Evolutionary conservation across 2,797 vertebrate genomes (phyloP), one percentile per base, ranked within the genome.

Genomic region (Sebastes minor): DNA sequence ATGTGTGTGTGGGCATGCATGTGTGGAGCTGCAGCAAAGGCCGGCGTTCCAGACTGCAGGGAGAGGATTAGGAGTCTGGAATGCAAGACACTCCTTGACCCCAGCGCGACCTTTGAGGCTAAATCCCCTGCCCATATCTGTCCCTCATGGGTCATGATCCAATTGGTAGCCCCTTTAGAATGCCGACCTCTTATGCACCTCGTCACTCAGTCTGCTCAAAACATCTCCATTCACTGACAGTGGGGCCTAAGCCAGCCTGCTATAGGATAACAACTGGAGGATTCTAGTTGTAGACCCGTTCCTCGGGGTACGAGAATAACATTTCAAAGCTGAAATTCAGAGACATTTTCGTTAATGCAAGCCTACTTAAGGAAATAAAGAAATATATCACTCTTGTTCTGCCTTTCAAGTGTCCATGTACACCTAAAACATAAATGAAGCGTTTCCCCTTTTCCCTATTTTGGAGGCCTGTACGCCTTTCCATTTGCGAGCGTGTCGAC

Each of bases 91-190:
- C 92, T 95, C 92, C 94, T 94, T 95, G 94, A 95, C 92, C 93
- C 89, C 62, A 7, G 71, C 27, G 79, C 6, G 87, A 94, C 94
- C 95, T 94, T 93, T 90, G 74, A 81, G 84, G 73, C 94, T 93
- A 95, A 94, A 94, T 94, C 94, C 91, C 92, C 86, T 94, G 90
- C 91, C 86, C 93, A 92, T 95, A 94, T 95, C 93, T 95, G 94
- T 95, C 94, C 92, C 88, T 95, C 92, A 93, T 94, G 91, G 94
- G 91, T 93, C 93, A 95, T 95, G 94, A 95, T 95, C 93, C 94
- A 93, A 95, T 94, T 92, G 94, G 94, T 92, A 87, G 83, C 92
- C 91, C 90, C 88, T 92, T 92, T 84, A 93, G 94, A 94, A 94
- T 93, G 92, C 92, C 91, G 92, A 93, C 92, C 94, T 78, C 90